Evolutionary conservation across 2,797 vertebrate species (phyloP).

Genomic region (Pteropus rufus): DNA sequence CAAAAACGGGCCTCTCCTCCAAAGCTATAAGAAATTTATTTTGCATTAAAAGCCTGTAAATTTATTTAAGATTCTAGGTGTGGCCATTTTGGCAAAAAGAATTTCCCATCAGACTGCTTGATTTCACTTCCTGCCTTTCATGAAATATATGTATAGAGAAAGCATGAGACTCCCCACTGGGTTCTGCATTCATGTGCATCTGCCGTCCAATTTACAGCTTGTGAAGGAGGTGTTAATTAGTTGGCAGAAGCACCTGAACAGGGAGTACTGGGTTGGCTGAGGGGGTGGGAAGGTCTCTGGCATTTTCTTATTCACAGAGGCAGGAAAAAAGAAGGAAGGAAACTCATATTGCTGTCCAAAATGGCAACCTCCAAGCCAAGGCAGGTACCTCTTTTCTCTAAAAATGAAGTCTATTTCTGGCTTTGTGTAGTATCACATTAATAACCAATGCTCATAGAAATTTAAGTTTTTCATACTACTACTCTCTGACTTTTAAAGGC

Average conservation of each 20-base stretch:
- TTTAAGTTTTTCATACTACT: constrained; percentile 24
- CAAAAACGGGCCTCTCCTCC: background rate
- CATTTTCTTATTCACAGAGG: constrained; percentile 63
- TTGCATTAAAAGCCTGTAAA: constrained; percentile 35
- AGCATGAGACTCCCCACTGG: constrained; percentile 63
- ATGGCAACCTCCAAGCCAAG: constrained; percentile 66
- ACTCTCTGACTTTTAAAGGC: constrained; percentile 9
- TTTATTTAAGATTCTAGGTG: constrained; percentile 57
- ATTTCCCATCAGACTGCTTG: constrained; percentile 68
- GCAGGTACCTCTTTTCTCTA: constrained; percentile 12
- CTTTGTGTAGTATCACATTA: constrained; percentile 20
- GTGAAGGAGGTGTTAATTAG: constrained; percentile 79
- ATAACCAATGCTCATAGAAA: constrained; percentile 19
- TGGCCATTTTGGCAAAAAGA: constrained; percentile 67
- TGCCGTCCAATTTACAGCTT: constrained; percentile 75
- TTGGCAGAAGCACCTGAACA: constrained; percentile 76
- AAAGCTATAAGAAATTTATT: constrained; percentile 44
- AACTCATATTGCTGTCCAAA: constrained; percentile 65
- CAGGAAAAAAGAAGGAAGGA: constrained; percentile 50
- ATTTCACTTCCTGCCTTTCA: constrained; percentile 68
- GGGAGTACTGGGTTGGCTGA: constrained; percentile 64
- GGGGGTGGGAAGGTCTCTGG: constrained; percentile 75
- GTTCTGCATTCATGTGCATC: constrained; percentile 64
- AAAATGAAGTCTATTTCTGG: constrained; percentile 37
- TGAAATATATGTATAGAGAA: constrained; percentile 54